These are phyloP conservation scores for Sebastes diploproa DNA, from an alignment of 2,797 vertebrate species.

Conservation along the genomic window DNA sequence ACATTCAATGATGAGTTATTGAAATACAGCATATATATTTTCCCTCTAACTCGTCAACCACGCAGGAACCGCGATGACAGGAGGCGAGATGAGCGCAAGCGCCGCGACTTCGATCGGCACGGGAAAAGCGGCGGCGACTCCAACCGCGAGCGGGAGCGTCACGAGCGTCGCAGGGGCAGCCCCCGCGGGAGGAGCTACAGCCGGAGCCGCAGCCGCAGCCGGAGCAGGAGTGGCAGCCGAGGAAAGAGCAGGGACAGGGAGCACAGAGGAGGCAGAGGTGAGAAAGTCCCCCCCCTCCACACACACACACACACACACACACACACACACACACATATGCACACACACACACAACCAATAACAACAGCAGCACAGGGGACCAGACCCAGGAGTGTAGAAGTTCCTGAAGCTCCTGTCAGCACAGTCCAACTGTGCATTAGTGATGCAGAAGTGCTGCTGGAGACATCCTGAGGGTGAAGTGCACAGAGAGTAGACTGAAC, in stretches of 20 bases:
- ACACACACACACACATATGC: not conserved
- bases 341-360: slow-evolving; percentile 8
- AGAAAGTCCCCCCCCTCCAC: slow-evolving; percentile 40
- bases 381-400: slow-evolving; percentile 27
- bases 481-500: not conserved
- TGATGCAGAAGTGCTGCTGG: slow-evolving; percentile 4
- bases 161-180: slow-evolving; percentile 89
- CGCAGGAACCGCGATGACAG: slow-evolving; percentile 91
- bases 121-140: slow-evolving; percentile 85
- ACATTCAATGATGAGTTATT: not conserved
- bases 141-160: slow-evolving; percentile 93
- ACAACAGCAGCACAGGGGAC: slow-evolving; percentile 40
- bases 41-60: not conserved
- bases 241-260: slow-evolving; percentile 92
- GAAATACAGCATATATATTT: not conserved
- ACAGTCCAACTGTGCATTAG: not conserved
- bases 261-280: slow-evolving; percentile 86
- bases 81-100: slow-evolving; percentile 92
- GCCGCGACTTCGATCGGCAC: slow-evolving; percentile 91
- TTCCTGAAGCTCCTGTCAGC: slow-evolving; percentile 15
- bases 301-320: not conserved
- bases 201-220: slow-evolving; percentile 86
- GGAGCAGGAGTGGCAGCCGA: slow-evolving; percentile 90
- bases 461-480: not conserved
- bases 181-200: slow-evolving; percentile 85